Evolutionary conservation across 2,113 vertebrate species (phyloP).

Genomic region (Nibea albiflora): DNA sequence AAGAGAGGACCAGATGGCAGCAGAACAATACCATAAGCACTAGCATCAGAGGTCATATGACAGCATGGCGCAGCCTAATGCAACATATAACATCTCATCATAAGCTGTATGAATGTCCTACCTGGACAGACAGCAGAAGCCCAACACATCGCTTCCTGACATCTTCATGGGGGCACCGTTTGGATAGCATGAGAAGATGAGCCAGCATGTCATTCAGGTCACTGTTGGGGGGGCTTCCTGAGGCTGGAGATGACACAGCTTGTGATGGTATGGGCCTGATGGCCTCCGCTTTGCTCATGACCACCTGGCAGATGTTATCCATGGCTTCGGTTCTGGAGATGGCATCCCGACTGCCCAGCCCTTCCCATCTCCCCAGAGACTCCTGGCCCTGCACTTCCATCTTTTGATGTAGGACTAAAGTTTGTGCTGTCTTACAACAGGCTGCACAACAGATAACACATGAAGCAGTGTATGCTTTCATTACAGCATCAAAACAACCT

Average conservation of each 20-base stretch:
- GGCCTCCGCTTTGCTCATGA: constrained; percentile 85
- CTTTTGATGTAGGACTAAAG: constrained; percentile 46
- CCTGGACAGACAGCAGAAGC: constrained; percentile 89
- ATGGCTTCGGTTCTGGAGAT: constrained; percentile 84
- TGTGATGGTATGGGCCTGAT: constrained; percentile 70
- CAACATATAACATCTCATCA: not conserved
- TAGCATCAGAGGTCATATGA: not conserved
- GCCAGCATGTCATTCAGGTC: constrained; percentile 89
- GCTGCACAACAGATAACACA: constrained; percentile 46
- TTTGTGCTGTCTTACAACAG: constrained; percentile 62
- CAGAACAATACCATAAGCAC: constrained; percentile 42
- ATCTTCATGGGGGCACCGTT: constrained; percentile 91
- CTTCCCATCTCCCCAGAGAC: constrained; percentile 88
- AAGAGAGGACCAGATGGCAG: constrained; percentile 53
- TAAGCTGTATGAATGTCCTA: constrained; percentile 70
- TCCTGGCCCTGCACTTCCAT: constrained; percentile 90
- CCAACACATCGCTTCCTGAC: constrained; percentile 86
- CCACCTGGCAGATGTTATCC: constrained; percentile 87
- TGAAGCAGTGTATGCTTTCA: not conserved
- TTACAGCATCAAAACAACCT: not conserved
- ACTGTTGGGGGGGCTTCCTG: constrained; percentile 56
- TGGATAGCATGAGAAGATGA: constrained; percentile 93
- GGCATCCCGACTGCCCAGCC: constrained; percentile 88
- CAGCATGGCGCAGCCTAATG: not conserved
- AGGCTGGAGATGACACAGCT: constrained; percentile 34